Percentiles rank a stretch among this genome's conserved stretches.
phyloP scores from a whole-genome alignment of 1,140 invertebrate genomes.

The Teleopsis dalmanni region DNA sequence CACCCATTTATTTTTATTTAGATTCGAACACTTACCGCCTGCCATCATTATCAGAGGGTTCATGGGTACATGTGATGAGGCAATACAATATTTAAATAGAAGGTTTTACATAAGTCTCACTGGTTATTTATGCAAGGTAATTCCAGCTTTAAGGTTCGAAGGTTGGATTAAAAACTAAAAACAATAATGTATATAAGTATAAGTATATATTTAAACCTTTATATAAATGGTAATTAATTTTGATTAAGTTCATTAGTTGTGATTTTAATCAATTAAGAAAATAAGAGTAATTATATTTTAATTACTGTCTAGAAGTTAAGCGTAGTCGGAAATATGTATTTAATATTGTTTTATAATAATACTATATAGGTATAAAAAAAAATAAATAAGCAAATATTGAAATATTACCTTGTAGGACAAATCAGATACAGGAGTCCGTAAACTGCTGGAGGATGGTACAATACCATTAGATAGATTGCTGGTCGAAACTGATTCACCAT shows the following conservation, averaged over 20 bases:
- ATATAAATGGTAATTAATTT: no score
- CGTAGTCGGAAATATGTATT: neutral
- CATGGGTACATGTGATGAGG: constrained; percentile 80
- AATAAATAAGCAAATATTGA: constrained; percentile 37
- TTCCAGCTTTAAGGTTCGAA: no score
- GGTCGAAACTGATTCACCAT: constrained; percentile 89
- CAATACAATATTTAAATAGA: constrained; percentile 74
- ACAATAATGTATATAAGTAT: no score
- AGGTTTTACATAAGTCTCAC: constrained; percentile 84
- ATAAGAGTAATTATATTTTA: no score
- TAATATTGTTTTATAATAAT: neutral
- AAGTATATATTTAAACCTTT: no score
- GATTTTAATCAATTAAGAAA: no score
- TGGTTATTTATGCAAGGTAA: constrained; percentile 49
- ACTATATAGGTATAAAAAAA: constrained; percentile 39
- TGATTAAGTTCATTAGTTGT: no score
- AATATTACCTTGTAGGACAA: constrained; percentile 70
- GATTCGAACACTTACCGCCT: constrained; percentile 60
- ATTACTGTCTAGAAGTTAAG: no score
- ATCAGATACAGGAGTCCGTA: constrained; percentile 79
- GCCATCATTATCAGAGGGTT: constrained; percentile 91
- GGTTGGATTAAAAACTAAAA: no score
- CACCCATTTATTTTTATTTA: constrained; percentile 7
- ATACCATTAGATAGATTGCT: constrained; percentile 77
- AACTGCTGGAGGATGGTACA: constrained; percentile 69